Percentiles rank a stretch among this genome's conserved stretches.
Conservation (phyloP, 1,140 invertebrate species). For the Cydia pomonella region DNA sequence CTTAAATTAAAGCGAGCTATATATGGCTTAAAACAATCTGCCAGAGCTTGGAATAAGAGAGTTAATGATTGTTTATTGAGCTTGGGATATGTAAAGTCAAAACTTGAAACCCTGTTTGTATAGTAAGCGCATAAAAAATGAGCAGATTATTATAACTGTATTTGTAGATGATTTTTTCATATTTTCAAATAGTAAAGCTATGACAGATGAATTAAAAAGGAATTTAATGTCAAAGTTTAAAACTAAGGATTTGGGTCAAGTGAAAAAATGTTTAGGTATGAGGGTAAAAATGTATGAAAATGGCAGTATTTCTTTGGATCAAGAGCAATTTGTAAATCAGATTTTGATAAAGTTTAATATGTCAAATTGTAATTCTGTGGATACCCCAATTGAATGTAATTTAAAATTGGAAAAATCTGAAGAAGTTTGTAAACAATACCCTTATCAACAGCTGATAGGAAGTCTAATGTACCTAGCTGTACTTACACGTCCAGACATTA, state of each 20-base stretch:
- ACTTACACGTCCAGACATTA: slow-evolving; percentile 40
- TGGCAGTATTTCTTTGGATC: slow-evolving; percentile 39
- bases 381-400: too few species aligned
- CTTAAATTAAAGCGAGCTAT: too few species aligned
- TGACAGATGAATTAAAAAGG: slow-evolving; percentile 35
- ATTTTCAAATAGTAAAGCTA: slow-evolving; percentile 46
- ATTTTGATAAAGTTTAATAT: slow-evolving; percentile 43
- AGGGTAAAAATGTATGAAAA: slow-evolving; percentile 37
- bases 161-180: slow-evolving; percentile 67
- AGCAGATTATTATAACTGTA: slow-evolving; percentile 47
- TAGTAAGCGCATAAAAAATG: slow-evolving; percentile 21
- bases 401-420: slow-evolving; percentile 28
- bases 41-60: too few species aligned
- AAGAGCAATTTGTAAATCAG: slow-evolving; percentile 44
- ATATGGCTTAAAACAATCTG: too few species aligned
- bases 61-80: too few species aligned
- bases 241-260: slow-evolving; percentile 40
- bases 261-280: slow-evolving; percentile 36
- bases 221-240: slow-evolving; percentile 42
- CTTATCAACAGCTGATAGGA: slow-evolving; percentile 40
- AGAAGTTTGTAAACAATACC: slow-evolving; percentile 33
- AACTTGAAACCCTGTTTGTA: too few species aligned
- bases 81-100: too few species aligned
- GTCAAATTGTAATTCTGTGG: slow-evolving; percentile 22
- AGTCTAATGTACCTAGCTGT: slow-evolving; percentile 42